phyloP scores from a whole-genome alignment of 64 coral and sea anemone species.

The Stylophora pistillata region DNA sequence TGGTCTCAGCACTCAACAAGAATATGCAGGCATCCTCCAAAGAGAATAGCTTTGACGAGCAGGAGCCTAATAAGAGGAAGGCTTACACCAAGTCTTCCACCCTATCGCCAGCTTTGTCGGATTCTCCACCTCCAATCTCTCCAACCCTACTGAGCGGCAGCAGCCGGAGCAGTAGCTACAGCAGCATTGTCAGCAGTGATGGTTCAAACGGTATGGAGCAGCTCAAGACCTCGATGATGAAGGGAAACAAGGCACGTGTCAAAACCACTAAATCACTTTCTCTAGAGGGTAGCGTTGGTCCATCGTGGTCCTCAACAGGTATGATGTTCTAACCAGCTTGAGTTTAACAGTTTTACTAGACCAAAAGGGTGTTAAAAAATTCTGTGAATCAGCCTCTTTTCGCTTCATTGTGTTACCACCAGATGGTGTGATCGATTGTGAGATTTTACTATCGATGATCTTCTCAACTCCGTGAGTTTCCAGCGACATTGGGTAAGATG shows the following conservation, averaged over 20 bases:
- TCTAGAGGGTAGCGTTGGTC: slow-evolving; percentile 4
- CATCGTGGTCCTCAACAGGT: slow-evolving; percentile 30
- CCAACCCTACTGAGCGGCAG: slow-evolving; percentile 75
- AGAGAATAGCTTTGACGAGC: slow-evolving; percentile 83
- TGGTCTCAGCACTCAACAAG: slow-evolving; percentile 80
- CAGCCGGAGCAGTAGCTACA: slow-evolving; percentile 87
- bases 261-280: slow-evolving; percentile 67
- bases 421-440: no score
- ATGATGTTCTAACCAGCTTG: no score
- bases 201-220: slow-evolving; percentile 67
- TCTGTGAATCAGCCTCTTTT: no score
- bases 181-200: slow-evolving; percentile 81
- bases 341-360: no score
- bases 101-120: slow-evolving; percentile 52
- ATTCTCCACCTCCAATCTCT: slow-evolving; percentile 77
- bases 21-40: slow-evolving; percentile 73
- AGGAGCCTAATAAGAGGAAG: slow-evolving; percentile 58
- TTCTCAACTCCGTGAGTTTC: no score
- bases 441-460: no score
- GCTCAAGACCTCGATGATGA: slow-evolving; percentile 35
- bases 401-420: no score
- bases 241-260: slow-evolving; percentile 55
- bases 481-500: no score
- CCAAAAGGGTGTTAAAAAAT: no score
- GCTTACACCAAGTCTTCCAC: slow-evolving; percentile 52